A percentile compares a stretch with the other conserved stretches of the same genome.
Evolutionary conservation across 2,888 invertebrate species (phyloP).

Genomic region (Idaea aversata): DNA sequence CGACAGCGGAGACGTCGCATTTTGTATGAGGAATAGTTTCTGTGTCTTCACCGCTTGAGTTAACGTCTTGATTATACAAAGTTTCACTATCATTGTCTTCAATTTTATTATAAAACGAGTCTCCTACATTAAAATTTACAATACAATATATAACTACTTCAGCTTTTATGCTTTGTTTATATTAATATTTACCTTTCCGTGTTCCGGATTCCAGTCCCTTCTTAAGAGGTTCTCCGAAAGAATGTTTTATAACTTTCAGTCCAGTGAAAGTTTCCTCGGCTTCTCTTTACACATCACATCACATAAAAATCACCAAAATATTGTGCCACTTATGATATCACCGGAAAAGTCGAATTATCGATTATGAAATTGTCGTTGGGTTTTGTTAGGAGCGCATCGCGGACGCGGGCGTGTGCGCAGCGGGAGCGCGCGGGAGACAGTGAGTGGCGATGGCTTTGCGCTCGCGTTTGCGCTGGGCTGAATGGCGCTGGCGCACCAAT

Average conservation of each 20-base stretch:
- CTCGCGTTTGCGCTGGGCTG: constrained; percentile 18
- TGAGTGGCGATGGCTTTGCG: constrained; percentile 23
- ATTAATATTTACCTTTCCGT: constrained; percentile 55
- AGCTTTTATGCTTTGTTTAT: constrained; percentile 8
- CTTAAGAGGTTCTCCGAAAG: constrained; percentile 71
- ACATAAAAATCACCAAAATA: constrained; percentile 47
- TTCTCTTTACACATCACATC: constrained; percentile 58
- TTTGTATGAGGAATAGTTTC: neutral
- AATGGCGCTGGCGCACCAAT: constrained; percentile 14
- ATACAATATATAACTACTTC: neutral
- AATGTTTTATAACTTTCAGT: constrained; percentile 75
- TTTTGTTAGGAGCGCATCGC: constrained; percentile 46
- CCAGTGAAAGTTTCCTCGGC: constrained; percentile 79
- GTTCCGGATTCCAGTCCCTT: constrained; percentile 46
- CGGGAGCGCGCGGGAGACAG: constrained; percentile 44
- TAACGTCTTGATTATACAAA: neutral
- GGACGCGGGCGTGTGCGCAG: constrained; percentile 37
- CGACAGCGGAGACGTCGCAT: neutral
- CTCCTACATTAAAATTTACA: neutral
- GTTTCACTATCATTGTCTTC: neutral
- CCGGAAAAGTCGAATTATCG: constrained; percentile 44
- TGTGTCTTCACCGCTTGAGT: constrained; percentile 1
- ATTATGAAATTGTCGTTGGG: constrained; percentile 50
- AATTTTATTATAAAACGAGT: neutral
- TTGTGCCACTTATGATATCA: constrained; percentile 50